phyloP scores from a whole-genome alignment of 2,888 invertebrate genomes.

The Drosophila helvetica region DNA sequence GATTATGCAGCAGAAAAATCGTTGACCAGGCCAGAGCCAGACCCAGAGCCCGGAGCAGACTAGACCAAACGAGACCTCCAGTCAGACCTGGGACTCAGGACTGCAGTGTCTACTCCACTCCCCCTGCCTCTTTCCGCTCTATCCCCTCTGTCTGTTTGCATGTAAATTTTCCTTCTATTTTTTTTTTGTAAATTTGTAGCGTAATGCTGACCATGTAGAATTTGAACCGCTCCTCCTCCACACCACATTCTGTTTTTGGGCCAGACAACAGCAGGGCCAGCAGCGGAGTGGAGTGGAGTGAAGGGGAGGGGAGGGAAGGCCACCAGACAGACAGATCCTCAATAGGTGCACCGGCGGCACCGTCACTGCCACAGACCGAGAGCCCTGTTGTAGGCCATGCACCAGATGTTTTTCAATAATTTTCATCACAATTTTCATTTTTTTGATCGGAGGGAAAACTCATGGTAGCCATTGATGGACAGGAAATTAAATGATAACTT shows the following conservation, averaged over 20 bases:
- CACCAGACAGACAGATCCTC: slow-evolving; percentile 58
- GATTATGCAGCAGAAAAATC: slow-evolving; percentile 74
- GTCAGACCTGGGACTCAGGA: slow-evolving; percentile 33
- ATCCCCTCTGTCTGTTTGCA: slow-evolving; percentile 49
- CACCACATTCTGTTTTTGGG: slow-evolving; percentile 22
- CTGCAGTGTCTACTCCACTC: slow-evolving; percentile 17
- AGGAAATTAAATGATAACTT: slow-evolving; percentile 35
- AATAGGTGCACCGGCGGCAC: slow-evolving; percentile 60
- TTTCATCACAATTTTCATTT: slow-evolving; percentile 35
- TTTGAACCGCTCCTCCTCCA: slow-evolving; percentile 48
- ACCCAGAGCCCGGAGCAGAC: slow-evolving; percentile 28
- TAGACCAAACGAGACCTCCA: slow-evolving; percentile 23
- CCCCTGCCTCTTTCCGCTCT: slow-evolving; percentile 1
- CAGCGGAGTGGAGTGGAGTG: slow-evolving; percentile 16
- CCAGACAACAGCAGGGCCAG: slow-evolving; percentile 46
- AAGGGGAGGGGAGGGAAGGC: slow-evolving; percentile 36
- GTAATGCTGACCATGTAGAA: slow-evolving; percentile 82
- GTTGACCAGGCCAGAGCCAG: slow-evolving; percentile 24
- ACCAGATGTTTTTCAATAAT: slow-evolving; percentile 74
- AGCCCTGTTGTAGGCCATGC: slow-evolving; percentile 25
- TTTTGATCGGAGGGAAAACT: slow-evolving; percentile 14
- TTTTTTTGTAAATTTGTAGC: slow-evolving; percentile 74
- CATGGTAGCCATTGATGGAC: slow-evolving; percentile 18
- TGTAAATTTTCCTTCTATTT: slow-evolving; percentile 60
- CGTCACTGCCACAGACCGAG: slow-evolving; percentile 6